Conservation (phyloP, 1,140 invertebrate genomes). For the Rhizoglyphus robini region DNA sequence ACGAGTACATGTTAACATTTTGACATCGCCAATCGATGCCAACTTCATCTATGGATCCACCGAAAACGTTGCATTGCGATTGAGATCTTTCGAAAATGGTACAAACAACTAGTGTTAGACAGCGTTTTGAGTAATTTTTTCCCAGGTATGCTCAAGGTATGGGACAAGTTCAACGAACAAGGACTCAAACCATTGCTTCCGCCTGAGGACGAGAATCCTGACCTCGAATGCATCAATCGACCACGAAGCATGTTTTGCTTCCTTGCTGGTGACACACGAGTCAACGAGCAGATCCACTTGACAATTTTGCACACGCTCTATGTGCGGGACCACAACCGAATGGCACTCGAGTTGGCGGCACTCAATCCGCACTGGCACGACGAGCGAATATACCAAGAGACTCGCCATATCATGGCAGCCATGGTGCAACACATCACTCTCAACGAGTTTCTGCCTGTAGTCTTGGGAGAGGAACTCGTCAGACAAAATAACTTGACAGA, state of each 20-base stretch:
- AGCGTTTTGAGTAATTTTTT: too few relatives aligned
- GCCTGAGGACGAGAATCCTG: slow-evolving; percentile 69
- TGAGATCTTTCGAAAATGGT: slow-evolving; percentile 37
- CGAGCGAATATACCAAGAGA: slow-evolving; percentile 41
- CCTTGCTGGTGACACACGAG: slow-evolving; percentile 37
- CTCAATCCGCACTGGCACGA: slow-evolving; percentile 44
- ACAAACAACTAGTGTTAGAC: slow-evolving; percentile 27
- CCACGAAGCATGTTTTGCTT: slow-evolving; percentile 60
- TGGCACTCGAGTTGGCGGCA: slow-evolving; percentile 55
- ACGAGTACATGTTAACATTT: slow-evolving; percentile 36
- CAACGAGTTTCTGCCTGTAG: slow-evolving; percentile 36
- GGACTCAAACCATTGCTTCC: slow-evolving; percentile 75
- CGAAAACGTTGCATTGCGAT: slow-evolving; percentile 32
- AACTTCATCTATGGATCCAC: slow-evolving; percentile 42
- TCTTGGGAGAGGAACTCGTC: slow-evolving; percentile 32
- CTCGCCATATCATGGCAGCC: slow-evolving; percentile 36
- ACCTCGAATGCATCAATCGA: slow-evolving; percentile 70
- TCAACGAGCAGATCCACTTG: slow-evolving; percentile 40
- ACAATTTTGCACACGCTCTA: slow-evolving; percentile 37
- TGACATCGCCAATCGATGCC: slow-evolving; percentile 40
- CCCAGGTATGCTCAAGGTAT: slow-evolving; percentile 24
- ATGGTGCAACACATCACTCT: slow-evolving; percentile 40
- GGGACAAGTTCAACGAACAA: slow-evolving; percentile 52
- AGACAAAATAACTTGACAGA: slow-evolving; percentile 26
- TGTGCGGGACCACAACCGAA: slow-evolving; percentile 42